Percentiles rank a stretch among this genome's conserved stretches.
Evolutionary conservation across 2,888 invertebrate genomes (phyloP).

Genomic region (Chrysolina americana): DNA sequence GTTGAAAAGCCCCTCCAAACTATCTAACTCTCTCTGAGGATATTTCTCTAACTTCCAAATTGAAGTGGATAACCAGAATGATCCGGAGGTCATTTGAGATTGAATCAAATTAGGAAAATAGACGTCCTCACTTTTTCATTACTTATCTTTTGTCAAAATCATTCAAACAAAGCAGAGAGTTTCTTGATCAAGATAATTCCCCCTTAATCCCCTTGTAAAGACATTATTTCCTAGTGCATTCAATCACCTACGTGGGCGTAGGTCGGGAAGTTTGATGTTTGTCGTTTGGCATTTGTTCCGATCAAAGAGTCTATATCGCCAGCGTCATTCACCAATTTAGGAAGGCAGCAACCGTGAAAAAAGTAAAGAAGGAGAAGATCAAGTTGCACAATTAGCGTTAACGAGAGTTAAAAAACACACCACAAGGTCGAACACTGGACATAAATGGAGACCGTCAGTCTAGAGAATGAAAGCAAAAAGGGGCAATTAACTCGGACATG

Average conservation of each 20-base stretch:
- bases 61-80: too few relatives aligned
- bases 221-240: not conserved
- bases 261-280: not conserved
- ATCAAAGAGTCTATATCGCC: not conserved
- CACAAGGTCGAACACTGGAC: conserved; percentile 44
- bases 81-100: too few relatives aligned
- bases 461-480: conserved; percentile 54
- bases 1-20: too few relatives aligned
- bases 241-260: not conserved
- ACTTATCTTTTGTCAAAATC: too few relatives aligned
- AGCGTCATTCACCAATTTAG: conserved; percentile 5
- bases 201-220: too few relatives aligned
- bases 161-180: too few relatives aligned
- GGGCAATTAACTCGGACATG: conserved; percentile 44
- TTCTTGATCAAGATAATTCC: too few relatives aligned
- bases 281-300: not conserved
- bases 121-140: too few relatives aligned
- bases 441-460: conserved; percentile 53
- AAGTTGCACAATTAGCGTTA: conserved; percentile 54
- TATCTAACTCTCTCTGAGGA: too few relatives aligned
- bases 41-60: too few relatives aligned
- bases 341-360: conserved; percentile 1
- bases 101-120: too few relatives aligned
- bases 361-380: conserved; percentile 9
- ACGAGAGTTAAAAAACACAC: conserved; percentile 58